A percentile compares a stretch with the other conserved stretches of the same genome.
phyloP scores from a whole-genome alignment of 2,113 vertebrate species.

The Notothenia rossii region DNA sequence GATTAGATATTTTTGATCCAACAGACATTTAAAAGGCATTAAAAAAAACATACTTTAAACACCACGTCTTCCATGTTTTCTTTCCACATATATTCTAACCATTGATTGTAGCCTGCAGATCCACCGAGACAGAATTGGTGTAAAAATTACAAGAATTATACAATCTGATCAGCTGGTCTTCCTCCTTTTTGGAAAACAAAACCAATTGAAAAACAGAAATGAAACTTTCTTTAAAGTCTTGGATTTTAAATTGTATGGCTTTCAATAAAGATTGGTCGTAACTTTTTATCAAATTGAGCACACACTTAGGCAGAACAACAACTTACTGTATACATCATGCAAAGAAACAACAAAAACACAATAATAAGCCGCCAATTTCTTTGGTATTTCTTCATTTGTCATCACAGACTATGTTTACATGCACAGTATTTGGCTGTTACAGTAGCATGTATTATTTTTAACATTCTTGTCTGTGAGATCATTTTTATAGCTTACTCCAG shows the following conservation, averaged over 20 bases:
- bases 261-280: conserved; percentile 3
- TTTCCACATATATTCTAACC: conserved; percentile 39
- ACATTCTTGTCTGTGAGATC: not conserved
- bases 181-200: not conserved
- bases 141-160: not conserved
- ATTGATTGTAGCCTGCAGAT: conserved; percentile 46
- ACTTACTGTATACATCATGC: conserved; percentile 25
- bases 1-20: conserved; percentile 16
- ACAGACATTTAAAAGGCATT: conserved; percentile 19
- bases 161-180: conserved; percentile 2
- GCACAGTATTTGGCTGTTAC: conserved; percentile 21
- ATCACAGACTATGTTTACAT: conserved; percentile 56
- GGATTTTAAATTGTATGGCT: not conserved
- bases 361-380: conserved; percentile 37
- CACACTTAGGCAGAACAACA: conserved; percentile 24
- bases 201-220: not conserved
- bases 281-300: conserved; percentile 23
- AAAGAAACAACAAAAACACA: conserved; percentile 27
- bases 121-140: conserved; percentile 28
- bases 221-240: not conserved
- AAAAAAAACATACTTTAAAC: conserved; percentile 9
- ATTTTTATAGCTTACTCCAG: not conserved
- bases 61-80: conserved; percentile 19
- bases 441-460: not conserved
- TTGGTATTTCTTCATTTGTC: conserved; percentile 28